Evolutionary conservation across 2,113 vertebrate genomes (phyloP).

Genomic region (Polyodon spathula): DNA sequence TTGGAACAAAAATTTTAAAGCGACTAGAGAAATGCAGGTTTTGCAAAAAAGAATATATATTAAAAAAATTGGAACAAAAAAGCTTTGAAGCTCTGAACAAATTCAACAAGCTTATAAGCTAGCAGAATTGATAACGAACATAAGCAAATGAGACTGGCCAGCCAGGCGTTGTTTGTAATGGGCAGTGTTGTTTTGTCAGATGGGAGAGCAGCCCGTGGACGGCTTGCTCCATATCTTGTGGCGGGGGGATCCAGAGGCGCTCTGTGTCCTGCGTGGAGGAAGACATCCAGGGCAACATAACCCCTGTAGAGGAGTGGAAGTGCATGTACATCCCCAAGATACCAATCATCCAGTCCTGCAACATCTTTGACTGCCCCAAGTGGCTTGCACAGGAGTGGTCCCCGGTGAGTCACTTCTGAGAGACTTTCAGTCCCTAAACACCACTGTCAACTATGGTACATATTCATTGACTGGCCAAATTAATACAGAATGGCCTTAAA

Average conservation of each 20-base stretch:
- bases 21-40: too few species aligned
- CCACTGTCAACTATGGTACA: too few species aligned
- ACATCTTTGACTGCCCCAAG: conserved; percentile 87
- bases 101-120: too few species aligned
- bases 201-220: conserved; percentile 97
- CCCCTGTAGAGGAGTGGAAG: conserved; percentile 88
- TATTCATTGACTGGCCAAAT: too few species aligned
- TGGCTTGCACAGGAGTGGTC: conserved; percentile 98
- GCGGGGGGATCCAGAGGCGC: conserved; percentile 88
- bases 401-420: conserved; percentile 57
- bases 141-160: neutral
- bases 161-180: neutral
- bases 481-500: too few species aligned
- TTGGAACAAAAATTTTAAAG: too few species aligned
- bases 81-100: too few species aligned
- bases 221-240: conserved; percentile 87
- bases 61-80: too few species aligned
- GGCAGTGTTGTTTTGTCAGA: conserved; percentile 45
- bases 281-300: conserved; percentile 85
- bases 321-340: conserved; percentile 89
- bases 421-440: too few species aligned
- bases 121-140: too few species aligned
- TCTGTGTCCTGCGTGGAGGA: conserved; percentile 90
- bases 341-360: conserved; percentile 84
- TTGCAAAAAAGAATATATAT: too few species aligned